Evolutionary conservation across 2,113 vertebrate species (phyloP), one percentile per base, ranked within the genome.

Genomic region (Promerops cafer): DNA sequence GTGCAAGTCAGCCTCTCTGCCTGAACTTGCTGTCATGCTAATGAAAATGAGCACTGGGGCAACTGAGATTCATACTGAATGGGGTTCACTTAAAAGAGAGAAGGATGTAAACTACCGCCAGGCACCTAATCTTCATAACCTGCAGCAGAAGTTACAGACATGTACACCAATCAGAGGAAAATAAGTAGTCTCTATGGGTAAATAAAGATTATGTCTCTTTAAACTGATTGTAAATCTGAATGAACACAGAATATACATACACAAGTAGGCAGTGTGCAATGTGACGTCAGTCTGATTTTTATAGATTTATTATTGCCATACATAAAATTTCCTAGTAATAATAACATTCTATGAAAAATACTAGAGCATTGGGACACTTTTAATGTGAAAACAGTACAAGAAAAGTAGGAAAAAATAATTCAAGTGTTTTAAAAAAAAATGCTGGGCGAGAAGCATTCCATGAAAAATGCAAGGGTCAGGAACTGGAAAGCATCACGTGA

Each of bases 151-250:
- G 78, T 63, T 94, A 94, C 33, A 95, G 69, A 71, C 35, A 20
- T 22, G 14, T 78, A n/a, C 35, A 85, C 80, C 93, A 89, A 92
- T 83, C 90, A 63, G 81, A 93, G 31, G 37, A 82, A 47, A 88
- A 93, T 64, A 92, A 96, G 78, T 91, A 91, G 92, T 94, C 96
- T 95, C 92, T 89, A 71, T 45, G 84, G 96, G 94, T 94, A 94
- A 97, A 96, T 94, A 97, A 89, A 97, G 90, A 90, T 90, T 87
- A 91, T 83, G 89, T 83, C 93, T 95, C 97, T 96, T 95, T 96
- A 97, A 97, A 95, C 83, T 0, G 16, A 50, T 35, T 82, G 94
- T 90, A 96, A 92, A 97, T 94, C 83, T 96, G 96, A 95, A 93
- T 66, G 59, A 95, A 95, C 33, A 31, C 40, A 86, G 65, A 87